These are phyloP conservation scores for Subacronicta megacephala DNA, from an alignment of 2,888 invertebrate species.

Conservation along the genomic window DNA sequence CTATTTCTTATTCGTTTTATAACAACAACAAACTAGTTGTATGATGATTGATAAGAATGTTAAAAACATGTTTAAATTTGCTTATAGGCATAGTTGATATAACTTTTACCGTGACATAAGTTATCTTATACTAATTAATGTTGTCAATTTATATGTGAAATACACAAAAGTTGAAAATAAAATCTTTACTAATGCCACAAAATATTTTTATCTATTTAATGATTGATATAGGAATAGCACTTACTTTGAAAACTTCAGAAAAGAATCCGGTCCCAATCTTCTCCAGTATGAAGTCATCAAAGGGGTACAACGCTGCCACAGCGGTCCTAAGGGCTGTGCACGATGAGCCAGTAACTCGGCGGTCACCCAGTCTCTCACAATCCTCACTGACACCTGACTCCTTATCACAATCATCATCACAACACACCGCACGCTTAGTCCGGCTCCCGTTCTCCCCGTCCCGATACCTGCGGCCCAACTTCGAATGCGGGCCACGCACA, in stretches of 20 bases:
- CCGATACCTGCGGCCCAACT: conserved; percentile 76
- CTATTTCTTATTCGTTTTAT: too few species aligned
- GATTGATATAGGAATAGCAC: conserved; percentile 57
- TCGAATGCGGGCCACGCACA: conserved; percentile 83
- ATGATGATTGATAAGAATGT: too few species aligned
- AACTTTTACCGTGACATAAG: not conserved
- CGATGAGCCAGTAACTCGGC: conserved; percentile 89
- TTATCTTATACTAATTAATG: too few species aligned
- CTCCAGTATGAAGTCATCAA: conserved; percentile 98
- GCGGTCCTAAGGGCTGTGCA: conserved; percentile 97
- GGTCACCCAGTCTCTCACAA: conserved; percentile 83
- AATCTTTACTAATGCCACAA: not conserved
- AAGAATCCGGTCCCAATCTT: conserved; percentile 98
- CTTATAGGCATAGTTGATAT: too few species aligned
- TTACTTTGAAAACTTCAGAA: conserved; percentile 99
- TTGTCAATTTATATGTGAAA: too few species aligned
- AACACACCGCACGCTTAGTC: conserved; percentile 81
- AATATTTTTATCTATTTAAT: not conserved
- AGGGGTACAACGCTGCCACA: conserved; percentile 96
- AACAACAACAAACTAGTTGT: too few species aligned
- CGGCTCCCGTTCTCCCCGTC: conserved; percentile 71
- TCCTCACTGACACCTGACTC: conserved; percentile 87
- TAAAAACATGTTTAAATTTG: too few species aligned
- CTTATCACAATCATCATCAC: conserved; percentile 86
- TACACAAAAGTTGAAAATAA: not conserved